Conservation (phyloP, 2,888 invertebrate species). For the Scaptomyza reducta region DNA sequence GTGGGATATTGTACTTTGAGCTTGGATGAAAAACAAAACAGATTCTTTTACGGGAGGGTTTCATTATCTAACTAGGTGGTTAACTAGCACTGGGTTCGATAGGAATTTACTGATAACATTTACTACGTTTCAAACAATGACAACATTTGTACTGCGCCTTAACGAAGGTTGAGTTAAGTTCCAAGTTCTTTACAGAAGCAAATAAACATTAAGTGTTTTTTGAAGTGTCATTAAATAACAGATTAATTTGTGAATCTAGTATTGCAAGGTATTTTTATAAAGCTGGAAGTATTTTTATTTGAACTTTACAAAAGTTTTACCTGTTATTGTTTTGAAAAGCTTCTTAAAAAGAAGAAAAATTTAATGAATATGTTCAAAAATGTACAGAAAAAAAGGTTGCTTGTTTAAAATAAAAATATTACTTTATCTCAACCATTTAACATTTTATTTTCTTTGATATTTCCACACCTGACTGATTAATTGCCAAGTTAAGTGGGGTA, state of each 20-base stretch:
- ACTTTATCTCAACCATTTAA: background rate
- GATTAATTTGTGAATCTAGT: background rate
- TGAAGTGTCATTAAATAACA: background rate
- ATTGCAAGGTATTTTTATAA: background rate
- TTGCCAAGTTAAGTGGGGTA: background rate
- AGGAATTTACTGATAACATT: slow-evolving; percentile 25
- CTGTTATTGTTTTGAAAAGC: too few relatives aligned
- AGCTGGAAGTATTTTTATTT: too few relatives aligned
- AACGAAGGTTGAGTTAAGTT: slow-evolving; percentile 8
- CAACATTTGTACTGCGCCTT: slow-evolving; percentile 22
- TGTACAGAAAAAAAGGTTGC: too few relatives aligned
- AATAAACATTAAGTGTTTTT: background rate
- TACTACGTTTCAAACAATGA: slow-evolving; percentile 10
- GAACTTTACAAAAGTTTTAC: too few relatives aligned
- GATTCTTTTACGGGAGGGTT: slow-evolving; percentile 21
- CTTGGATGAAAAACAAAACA: slow-evolving; percentile 9
- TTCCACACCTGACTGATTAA: slow-evolving; percentile 13
- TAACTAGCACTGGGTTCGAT: slow-evolving; percentile 25
- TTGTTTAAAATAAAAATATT: background rate
- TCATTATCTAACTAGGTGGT: slow-evolving; percentile 37
- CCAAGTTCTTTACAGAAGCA: background rate
- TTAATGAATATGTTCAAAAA: background rate
- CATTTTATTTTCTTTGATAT: slow-evolving; percentile 1
- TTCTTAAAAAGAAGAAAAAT: too few relatives aligned
- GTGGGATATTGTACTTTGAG: slow-evolving; percentile 58